A percentile compares a stretch with the other conserved stretches of the same genome.
These are phyloP conservation scores for Melanostoma scalare DNA, from an alignment of 2,888 invertebrate species.

Conservation along the genomic window DNA sequence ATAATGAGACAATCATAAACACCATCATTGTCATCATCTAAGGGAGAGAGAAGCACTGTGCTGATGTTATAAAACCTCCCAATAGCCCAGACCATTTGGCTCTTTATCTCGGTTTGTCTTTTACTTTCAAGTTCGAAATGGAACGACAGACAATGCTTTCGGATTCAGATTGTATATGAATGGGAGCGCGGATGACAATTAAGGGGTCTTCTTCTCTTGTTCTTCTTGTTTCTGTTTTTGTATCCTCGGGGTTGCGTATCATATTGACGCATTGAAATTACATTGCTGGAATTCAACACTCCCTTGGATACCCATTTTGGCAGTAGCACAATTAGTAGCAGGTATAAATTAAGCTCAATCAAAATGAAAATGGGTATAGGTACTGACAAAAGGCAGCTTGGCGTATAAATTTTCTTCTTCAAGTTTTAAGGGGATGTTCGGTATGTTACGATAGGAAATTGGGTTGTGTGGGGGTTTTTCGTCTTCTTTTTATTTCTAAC, in stretches of 20 bases:
- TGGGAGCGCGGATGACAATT: neutral
- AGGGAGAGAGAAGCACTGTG: neutral
- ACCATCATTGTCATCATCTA: slow-evolving; percentile 57
- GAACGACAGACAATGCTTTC: slow-evolving; percentile 48
- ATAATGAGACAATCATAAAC: slow-evolving; percentile 63
- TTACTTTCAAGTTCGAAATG: slow-evolving; percentile 65
- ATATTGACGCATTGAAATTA: slow-evolving; percentile 65
- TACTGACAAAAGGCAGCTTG: no score
- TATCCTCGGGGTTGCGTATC: slow-evolving; percentile 64
- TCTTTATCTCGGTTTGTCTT: slow-evolving; percentile 28
- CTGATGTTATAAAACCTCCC: neutral
- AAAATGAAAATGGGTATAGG: slow-evolving; percentile 12
- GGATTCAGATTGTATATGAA: slow-evolving; percentile 45
- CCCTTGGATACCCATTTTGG: slow-evolving; percentile 44
- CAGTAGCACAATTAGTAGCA: slow-evolving; percentile 65
- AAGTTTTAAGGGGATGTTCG: no score
- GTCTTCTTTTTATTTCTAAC: slow-evolving; percentile 1
- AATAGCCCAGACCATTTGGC: slow-evolving; percentile 16
- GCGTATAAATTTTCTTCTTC: no score
- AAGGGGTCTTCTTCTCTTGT: slow-evolving; percentile 11
- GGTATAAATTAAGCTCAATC: slow-evolving; percentile 66
- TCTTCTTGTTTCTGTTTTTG: slow-evolving; percentile 2
- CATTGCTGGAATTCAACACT: slow-evolving; percentile 64
- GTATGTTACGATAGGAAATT: neutral
- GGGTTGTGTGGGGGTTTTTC: slow-evolving; percentile 41